phyloP scores from a whole-genome alignment of 2,888 invertebrate genomes.

The Apotomis turbidana region DNA sequence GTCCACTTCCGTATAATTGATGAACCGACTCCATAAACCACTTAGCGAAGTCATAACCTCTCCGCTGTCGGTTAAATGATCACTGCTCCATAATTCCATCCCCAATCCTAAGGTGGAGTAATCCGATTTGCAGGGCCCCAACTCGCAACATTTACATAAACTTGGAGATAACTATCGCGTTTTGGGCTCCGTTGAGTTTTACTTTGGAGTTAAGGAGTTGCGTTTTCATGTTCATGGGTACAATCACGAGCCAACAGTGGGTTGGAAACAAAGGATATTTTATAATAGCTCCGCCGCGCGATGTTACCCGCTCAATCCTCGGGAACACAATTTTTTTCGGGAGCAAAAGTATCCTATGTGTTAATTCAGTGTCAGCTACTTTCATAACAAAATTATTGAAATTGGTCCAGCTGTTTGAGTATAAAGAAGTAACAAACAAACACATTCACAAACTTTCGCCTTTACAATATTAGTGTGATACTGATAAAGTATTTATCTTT shows the following conservation, averaged over 20 bases:
- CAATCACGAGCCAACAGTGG: not conserved
- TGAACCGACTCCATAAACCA: conserved; percentile 15
- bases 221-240: not conserved
- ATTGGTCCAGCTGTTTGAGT: too few species aligned
- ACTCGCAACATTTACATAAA: conserved; percentile 34
- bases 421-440: too few species aligned
- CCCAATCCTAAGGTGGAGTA: conserved; percentile 22
- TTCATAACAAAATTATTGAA: too few species aligned
- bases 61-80: conserved; percentile 19
- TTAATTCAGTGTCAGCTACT: too few species aligned
- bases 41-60: conserved; percentile 23
- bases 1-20: conserved; percentile 19
- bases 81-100: not conserved
- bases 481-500: too few species aligned
- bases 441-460: too few species aligned
- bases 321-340: too few species aligned
- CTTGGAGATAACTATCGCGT: conserved; percentile 29
- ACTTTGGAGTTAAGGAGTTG: not conserved
- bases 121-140: conserved; percentile 34
- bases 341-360: too few species aligned
- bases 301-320: too few species aligned
- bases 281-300: too few species aligned
- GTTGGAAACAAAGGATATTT: too few species aligned
- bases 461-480: too few species aligned
- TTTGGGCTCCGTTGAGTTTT: conserved; percentile 14